Conservation (phyloP, 2,888 invertebrate genomes). For the Synanthedon myopaeformis region DNA sequence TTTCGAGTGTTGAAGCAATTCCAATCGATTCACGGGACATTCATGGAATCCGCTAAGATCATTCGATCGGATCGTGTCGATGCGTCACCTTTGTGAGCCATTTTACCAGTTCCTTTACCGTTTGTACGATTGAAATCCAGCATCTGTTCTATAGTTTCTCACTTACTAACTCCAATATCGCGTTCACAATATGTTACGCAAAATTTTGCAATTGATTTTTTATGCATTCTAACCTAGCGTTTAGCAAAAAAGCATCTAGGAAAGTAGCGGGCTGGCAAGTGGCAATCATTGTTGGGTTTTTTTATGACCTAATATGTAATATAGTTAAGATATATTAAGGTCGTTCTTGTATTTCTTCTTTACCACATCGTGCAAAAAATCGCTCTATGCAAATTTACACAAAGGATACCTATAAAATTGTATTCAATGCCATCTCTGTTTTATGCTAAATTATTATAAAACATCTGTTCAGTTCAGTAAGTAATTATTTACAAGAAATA, state of each 20-base stretch:
- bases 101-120: slow-evolving; percentile 44
- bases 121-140: neutral
- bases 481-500: no score
- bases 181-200: neutral
- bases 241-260: slow-evolving; percentile 10
- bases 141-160: neutral
- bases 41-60: slow-evolving; percentile 35
- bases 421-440: no score
- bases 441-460: no score
- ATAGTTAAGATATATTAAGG: no score
- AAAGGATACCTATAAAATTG: no score
- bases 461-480: no score
- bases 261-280: slow-evolving; percentile 1
- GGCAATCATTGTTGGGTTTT: neutral
- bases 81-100: slow-evolving; percentile 70
- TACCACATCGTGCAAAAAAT: no score
- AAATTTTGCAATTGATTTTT: neutral
- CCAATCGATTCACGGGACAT: slow-evolving; percentile 12
- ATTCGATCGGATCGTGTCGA: slow-evolving; percentile 66
- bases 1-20: slow-evolving; percentile 15
- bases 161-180: neutral
- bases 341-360: no score
- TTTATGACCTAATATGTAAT: no score
- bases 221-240: slow-evolving; percentile 41
- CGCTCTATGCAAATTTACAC: no score